A percentile compares a stretch with the other conserved stretches of the same genome.
Conservation (phyloP, 2,888 invertebrate species). For the Melanchra persicariae region DNA sequence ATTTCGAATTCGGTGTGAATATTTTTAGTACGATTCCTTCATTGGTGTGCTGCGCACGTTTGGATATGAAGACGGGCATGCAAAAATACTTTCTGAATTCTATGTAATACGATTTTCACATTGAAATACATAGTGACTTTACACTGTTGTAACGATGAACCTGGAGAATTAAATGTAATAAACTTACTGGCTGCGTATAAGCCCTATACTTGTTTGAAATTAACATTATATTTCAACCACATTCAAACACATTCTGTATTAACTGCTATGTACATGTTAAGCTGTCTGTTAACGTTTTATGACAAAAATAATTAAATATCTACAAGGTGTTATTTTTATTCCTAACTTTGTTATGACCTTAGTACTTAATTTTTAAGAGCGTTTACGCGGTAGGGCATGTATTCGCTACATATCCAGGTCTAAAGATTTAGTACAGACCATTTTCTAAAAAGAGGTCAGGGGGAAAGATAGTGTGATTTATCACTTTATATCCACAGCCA, state of each 20-base stretch:
- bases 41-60: constrained; percentile 49
- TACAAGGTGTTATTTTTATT: not conserved
- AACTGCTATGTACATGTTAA: not conserved
- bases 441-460: too few species aligned
- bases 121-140: constrained; percentile 50
- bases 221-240: constrained; percentile 9
- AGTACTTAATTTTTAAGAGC: too few species aligned
- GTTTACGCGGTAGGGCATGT: too few species aligned
- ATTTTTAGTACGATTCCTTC: constrained; percentile 37
- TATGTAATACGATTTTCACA: constrained; percentile 41
- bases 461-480: too few species aligned
- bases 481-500: too few species aligned
- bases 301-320: not conserved
- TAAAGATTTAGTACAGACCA: too few species aligned
- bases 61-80: constrained; percentile 40
- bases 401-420: too few species aligned
- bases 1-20: constrained; percentile 50
- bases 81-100: constrained; percentile 54
- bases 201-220: not conserved
- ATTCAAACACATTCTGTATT: not conserved
- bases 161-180: constrained; percentile 2
- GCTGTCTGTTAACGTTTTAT: not conserved
- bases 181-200: not conserved
- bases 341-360: not conserved
- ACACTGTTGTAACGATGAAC: not conserved